A percentile compares a stretch with the other conserved stretches of the same genome.
phyloP scores from a whole-genome alignment of 2,113 vertebrate genomes.

The Pipra filicauda region DNA sequence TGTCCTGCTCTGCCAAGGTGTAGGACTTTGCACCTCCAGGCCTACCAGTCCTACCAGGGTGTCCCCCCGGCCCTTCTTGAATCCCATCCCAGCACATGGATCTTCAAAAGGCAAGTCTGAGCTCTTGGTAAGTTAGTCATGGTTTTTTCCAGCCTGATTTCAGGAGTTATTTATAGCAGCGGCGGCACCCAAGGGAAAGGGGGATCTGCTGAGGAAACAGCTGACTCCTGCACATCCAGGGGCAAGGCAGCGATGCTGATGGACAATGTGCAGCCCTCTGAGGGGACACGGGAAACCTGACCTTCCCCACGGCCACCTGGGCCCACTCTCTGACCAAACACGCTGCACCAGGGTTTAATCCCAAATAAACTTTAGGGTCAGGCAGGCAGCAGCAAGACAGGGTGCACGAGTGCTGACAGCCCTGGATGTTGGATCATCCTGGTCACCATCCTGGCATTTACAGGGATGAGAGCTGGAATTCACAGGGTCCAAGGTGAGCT shows the following conservation, averaged over 20 bases:
- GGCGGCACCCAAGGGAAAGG: background rate
- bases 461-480: background rate
- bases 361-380: background rate
- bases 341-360: background rate
- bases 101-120: background rate
- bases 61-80: background rate
- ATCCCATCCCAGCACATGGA: fast-evolving
- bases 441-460: background rate
- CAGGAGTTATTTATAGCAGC: background rate
- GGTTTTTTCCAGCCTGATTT: background rate
- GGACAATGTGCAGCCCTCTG: fast-evolving
- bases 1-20: background rate
- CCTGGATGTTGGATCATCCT: fast-evolving
- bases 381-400: background rate
- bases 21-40: background rate
- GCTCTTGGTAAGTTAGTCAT: background rate
- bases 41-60: background rate
- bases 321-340: background rate
- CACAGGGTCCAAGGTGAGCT: background rate
- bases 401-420: background rate
- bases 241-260: background rate
- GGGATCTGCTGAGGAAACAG: background rate
- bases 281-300: background rate
- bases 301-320: background rate
- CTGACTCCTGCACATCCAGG: background rate